These are phyloP conservation scores for Aurelia aurita DNA, from an alignment of 30 jellyfish, hydroid and myxozoan species.

Conservation along the genomic window DNA sequence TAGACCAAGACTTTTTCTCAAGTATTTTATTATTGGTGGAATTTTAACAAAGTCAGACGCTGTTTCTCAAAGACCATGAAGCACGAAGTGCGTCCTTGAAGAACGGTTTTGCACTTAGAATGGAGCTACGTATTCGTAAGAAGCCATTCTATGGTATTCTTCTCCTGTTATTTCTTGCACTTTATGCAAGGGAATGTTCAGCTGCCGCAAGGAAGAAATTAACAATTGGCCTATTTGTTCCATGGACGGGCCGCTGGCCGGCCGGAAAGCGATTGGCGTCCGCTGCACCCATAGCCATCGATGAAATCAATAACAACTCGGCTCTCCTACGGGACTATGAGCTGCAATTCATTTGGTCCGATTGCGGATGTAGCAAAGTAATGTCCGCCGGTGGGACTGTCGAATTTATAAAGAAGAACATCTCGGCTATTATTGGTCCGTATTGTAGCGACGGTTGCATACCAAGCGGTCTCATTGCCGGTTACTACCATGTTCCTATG, in stretches of 20 bases:
- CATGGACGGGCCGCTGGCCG: constrained; percentile 98
- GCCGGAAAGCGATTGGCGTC: constrained; percentile 84
- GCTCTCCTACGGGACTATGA: constrained; percentile 44
- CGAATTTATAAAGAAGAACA: constrained; percentile 41
- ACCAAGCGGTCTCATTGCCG: constrained; percentile 71
- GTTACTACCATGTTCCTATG: constrained; percentile 79
- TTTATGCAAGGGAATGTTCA: too few relatives aligned
- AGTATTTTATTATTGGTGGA: too few relatives aligned
- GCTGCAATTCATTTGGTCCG: constrained; percentile 59
- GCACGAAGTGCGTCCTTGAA: too few relatives aligned
- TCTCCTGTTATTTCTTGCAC: too few relatives aligned
- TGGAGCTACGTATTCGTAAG: too few relatives aligned
- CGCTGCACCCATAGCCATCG: constrained; percentile 76
- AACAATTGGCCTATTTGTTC: constrained; percentile 90
- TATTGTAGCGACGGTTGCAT: constrained; percentile 70
- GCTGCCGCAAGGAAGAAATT: constrained; percentile 48
- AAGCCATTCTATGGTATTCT: too few relatives aligned
- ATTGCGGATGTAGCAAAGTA: constrained; percentile 61
- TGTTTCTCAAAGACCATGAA: too few relatives aligned
- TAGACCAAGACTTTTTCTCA: too few relatives aligned
- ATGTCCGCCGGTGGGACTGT: constrained; percentile 72
- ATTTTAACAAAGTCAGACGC: too few relatives aligned
- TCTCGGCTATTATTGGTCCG: constrained; percentile 74
- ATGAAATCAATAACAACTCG: constrained; percentile 56
- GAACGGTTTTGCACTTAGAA: too few relatives aligned